These are phyloP conservation scores for Phyllotreta cruciferae DNA, from an alignment of 2,888 invertebrate genomes.

Conservation along the genomic window DNA sequence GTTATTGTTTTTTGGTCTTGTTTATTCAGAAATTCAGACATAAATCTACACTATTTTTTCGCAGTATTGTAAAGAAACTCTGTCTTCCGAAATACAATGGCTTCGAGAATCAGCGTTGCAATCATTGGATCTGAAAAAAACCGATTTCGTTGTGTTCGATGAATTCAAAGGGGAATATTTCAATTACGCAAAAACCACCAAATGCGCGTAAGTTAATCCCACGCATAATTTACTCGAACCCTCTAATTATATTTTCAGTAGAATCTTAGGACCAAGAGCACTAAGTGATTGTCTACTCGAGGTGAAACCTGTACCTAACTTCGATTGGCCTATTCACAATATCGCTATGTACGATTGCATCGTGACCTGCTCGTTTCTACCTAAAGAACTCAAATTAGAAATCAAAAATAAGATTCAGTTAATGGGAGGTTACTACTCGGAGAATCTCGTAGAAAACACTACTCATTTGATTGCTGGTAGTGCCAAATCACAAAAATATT, in stretches of 20 bases:
- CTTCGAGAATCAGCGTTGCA: slow-evolving; percentile 68
- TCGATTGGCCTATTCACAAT: slow-evolving; percentile 78
- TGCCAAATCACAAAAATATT: slow-evolving; percentile 78
- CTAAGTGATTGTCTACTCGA: slow-evolving; percentile 76
- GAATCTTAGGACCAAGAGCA: slow-evolving; percentile 85
- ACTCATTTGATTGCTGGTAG: slow-evolving; percentile 85
- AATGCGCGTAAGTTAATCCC: slow-evolving; percentile 70
- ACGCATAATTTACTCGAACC: background rate
- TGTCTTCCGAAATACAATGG: slow-evolving; percentile 69
- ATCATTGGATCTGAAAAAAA: slow-evolving; percentile 65
- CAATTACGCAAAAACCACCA: slow-evolving; percentile 68
- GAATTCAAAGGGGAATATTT: slow-evolving; percentile 78
- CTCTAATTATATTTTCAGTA: slow-evolving; percentile 57
- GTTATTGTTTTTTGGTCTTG: background rate
- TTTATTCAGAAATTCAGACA: background rate
- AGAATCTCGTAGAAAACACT: slow-evolving; percentile 69
- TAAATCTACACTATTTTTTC: slow-evolving; percentile 20
- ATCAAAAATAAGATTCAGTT: slow-evolving; percentile 71
- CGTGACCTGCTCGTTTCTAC: slow-evolving; percentile 68
- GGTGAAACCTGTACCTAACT: slow-evolving; percentile 76
- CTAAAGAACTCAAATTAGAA: slow-evolving; percentile 61
- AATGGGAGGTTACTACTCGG: slow-evolving; percentile 79
- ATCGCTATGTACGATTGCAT: slow-evolving; percentile 79
- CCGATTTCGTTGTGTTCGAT: slow-evolving; percentile 80
- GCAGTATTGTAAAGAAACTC: slow-evolving; percentile 61